Conservation (phyloP, 2,113 vertebrate genomes). For the Pachycephala philippinensis region DNA sequence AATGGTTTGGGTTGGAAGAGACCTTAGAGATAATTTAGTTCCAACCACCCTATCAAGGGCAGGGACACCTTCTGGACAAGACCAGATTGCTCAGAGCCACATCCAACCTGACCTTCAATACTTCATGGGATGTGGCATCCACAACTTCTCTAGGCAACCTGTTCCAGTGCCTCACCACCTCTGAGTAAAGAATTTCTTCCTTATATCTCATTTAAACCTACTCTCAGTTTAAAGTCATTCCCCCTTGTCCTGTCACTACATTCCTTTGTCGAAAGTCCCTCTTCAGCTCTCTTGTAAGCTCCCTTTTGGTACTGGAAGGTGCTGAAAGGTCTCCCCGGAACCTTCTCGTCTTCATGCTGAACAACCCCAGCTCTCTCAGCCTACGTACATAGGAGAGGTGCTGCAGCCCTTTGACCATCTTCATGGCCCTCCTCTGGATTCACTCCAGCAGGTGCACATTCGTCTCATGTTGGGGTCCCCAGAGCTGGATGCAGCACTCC, state of each 20-base stretch:
- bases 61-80: not conserved
- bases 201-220: not conserved
- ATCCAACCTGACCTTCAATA: not conserved
- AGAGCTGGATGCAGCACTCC: not conserved
- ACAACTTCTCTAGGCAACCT: not conserved
- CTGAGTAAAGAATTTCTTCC: not conserved
- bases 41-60: not conserved
- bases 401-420: not conserved
- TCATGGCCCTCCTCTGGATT: not conserved
- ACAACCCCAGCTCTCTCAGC: not conserved
- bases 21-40: not conserved
- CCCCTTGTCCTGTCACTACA: not conserved
- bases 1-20: not conserved
- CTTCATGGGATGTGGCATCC: not conserved
- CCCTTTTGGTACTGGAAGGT: not conserved
- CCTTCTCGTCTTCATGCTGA: not conserved
- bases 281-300: not conserved
- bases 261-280: not conserved
- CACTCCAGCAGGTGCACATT: rapidly evolving
- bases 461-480: not conserved
- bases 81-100: not conserved
- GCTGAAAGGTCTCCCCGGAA: not conserved
- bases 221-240: not conserved
- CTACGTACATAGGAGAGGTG: rapidly evolving
- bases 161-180: not conserved